phyloP scores from a whole-genome alignment of 2,113 vertebrate genomes.

The Pterophyllum scalare region DNA sequence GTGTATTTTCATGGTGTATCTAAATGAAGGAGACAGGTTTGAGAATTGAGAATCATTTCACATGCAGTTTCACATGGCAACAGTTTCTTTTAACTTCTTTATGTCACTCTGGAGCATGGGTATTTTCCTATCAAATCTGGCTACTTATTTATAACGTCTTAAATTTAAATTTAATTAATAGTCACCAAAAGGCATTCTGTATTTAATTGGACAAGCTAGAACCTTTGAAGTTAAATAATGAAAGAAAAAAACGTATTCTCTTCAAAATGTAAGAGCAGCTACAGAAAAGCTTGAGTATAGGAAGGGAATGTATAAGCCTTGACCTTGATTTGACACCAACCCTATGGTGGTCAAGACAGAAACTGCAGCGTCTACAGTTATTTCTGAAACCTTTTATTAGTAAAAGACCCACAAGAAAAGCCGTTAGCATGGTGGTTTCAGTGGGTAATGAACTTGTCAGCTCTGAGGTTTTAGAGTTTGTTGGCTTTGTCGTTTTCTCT shows the following conservation, averaged over 20 bases:
- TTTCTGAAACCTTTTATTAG: slow-evolving; percentile 62
- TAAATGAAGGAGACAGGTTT: neutral
- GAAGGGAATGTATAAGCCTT: slow-evolving; percentile 43
- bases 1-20: neutral
- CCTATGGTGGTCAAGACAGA: slow-evolving; percentile 32
- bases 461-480: slow-evolving; percentile 63
- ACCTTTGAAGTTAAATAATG: slow-evolving; percentile 37
- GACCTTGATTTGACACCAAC: slow-evolving; percentile 63
- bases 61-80: neutral
- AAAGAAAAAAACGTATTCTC: slow-evolving; percentile 16
- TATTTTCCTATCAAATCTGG: slow-evolving; percentile 29
- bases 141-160: slow-evolving; percentile 35
- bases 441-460: slow-evolving; percentile 80
- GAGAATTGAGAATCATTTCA: neutral
- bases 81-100: neutral
- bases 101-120: neutral
- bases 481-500: slow-evolving; percentile 63
- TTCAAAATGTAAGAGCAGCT: slow-evolving; percentile 34
- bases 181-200: slow-evolving; percentile 51
- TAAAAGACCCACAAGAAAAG: slow-evolving; percentile 66
- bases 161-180: neutral
- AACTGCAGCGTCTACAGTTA: slow-evolving; percentile 71
- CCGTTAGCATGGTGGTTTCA: slow-evolving; percentile 70
- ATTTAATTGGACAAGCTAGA: slow-evolving; percentile 36
- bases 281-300: slow-evolving; percentile 22